phyloP scores from a whole-genome alignment of 92 coral and sea anemone genomes.

The Zoanthus solanderi region DNA sequence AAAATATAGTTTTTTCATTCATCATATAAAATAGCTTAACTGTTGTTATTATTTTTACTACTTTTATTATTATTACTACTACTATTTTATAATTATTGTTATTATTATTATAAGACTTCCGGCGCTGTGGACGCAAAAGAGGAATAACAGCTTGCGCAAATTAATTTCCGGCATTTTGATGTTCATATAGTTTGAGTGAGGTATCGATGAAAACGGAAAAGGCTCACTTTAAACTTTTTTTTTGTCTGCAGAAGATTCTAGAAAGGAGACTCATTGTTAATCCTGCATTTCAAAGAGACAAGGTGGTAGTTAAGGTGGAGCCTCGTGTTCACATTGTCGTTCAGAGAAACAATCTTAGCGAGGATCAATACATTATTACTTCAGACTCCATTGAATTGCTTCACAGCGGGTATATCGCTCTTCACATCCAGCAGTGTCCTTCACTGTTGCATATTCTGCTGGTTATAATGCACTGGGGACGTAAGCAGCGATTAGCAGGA shows the following conservation, averaged over 20 bases:
- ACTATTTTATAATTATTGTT: too few relatives aligned
- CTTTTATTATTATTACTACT: too few relatives aligned
- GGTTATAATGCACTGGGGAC: conserved; percentile 85
- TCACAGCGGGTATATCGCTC: conserved; percentile 65
- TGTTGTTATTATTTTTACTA: too few relatives aligned
- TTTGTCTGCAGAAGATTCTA: neutral
- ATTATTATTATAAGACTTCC: too few relatives aligned
- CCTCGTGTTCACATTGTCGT: conserved; percentile 15
- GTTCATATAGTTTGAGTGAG: too few relatives aligned
- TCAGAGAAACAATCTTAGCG: conserved; percentile 5
- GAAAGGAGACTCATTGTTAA: neutral
- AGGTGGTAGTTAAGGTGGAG: neutral
- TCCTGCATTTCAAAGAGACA: neutral
- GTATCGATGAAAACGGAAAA: neutral
- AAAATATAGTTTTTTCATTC: too few relatives aligned
- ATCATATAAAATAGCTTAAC: too few relatives aligned
- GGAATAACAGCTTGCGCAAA: too few relatives aligned
- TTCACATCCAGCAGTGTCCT: conserved; percentile 81
- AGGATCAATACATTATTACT: conserved; percentile 51
- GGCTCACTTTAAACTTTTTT: neutral
- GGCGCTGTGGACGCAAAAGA: too few relatives aligned
- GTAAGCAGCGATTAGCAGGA: conserved; percentile 71
- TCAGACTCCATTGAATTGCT: conserved; percentile 65
- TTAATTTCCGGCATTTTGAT: too few relatives aligned
- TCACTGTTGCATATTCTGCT: conserved; percentile 72